Evolutionary conservation across 2,113 vertebrate genomes (phyloP).

Genomic region (Scopus umbretta): DNA sequence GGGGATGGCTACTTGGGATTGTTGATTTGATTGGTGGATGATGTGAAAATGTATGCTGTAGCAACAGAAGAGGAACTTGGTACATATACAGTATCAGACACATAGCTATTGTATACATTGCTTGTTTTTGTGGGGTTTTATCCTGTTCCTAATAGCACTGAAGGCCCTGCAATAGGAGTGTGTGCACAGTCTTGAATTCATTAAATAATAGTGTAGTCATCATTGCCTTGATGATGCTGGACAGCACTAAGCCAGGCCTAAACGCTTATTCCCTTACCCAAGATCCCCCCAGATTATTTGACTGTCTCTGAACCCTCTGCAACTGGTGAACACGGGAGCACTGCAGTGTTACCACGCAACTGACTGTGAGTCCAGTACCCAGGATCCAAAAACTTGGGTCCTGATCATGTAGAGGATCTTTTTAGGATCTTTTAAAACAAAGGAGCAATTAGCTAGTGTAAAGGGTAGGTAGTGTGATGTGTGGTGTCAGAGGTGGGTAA

Average conservation of each 20-base stretch:
- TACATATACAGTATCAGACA: neutral
- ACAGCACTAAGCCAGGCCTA: neutral
- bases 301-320: neutral
- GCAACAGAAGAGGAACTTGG: neutral
- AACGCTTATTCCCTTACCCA: neutral
- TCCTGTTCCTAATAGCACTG: neutral
- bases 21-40: neutral
- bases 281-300: neutral
- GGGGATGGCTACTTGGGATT: neutral
- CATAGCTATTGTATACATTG: neutral
- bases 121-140: fast-evolving
- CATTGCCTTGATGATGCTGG: neutral
- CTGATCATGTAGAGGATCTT: neutral
- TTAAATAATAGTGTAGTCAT: neutral
- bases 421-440: neutral
- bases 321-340: neutral
- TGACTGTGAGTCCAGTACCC: neutral
- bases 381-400: neutral
- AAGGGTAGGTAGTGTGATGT: neutral
- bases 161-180: neutral
- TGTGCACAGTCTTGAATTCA: neutral
- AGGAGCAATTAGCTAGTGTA: neutral
- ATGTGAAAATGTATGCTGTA: neutral
- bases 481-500: neutral
- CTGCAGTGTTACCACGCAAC: too few relatives aligned